These are phyloP conservation scores for Epicauta chinensis DNA, from an alignment of 1,140 invertebrate genomes.

Conservation along the genomic window DNA sequence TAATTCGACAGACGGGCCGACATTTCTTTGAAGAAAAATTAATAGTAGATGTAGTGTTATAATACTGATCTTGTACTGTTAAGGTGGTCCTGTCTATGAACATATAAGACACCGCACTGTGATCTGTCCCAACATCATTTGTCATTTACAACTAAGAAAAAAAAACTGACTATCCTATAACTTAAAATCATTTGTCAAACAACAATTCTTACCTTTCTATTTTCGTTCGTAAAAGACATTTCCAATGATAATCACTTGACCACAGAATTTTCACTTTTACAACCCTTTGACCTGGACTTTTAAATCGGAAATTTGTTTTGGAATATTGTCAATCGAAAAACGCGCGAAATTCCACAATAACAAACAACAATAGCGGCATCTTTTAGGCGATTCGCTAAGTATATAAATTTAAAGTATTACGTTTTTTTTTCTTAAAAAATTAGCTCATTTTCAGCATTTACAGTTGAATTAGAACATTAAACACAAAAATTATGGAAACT, in stretches of 20 bases:
- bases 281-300: constrained; percentile 21
- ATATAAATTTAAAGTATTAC: no score
- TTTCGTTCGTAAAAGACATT: no score
- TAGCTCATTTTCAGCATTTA: no score
- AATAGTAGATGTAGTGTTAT: constrained; percentile 26
- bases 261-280: constrained; percentile 18
- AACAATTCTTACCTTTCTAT: constrained; percentile 31
- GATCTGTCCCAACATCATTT: constrained; percentile 35
- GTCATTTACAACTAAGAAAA: constrained; percentile 17
- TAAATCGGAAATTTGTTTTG: not conserved
- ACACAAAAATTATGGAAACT: no score
- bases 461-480: no score
- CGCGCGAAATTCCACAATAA: no score
- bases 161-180: constrained; percentile 28
- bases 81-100: constrained; percentile 28
- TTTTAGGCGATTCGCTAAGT: no score
- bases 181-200: constrained; percentile 35
- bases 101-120: constrained; percentile 26
- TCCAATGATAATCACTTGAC: constrained; percentile 20
- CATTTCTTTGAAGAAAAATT: constrained; percentile 24
- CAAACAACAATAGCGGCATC: no score
- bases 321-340: no score
- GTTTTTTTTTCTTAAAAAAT: no score
- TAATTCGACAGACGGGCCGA: not conserved
- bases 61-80: constrained; percentile 21